Evolutionary conservation across 2,888 invertebrate genomes (phyloP).

Genomic region (Venustoraphidia nigricollis): DNA sequence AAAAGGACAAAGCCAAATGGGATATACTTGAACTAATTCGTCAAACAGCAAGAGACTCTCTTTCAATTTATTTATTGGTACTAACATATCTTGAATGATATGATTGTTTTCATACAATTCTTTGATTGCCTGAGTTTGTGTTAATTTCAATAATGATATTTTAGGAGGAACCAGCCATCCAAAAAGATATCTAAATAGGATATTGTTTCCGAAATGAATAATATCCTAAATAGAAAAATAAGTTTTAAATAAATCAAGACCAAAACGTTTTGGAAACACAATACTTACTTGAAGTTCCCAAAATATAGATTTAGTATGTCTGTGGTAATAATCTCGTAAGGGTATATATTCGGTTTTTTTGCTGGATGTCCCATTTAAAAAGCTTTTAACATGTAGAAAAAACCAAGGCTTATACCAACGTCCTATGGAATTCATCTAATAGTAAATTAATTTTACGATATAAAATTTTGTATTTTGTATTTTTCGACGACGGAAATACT

Average conservation of each 20-base stretch:
- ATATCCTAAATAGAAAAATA: conserved; percentile 42
- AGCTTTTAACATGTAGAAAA: conserved; percentile 55
- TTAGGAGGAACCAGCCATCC: conserved; percentile 79
- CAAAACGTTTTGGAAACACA: conserved; percentile 1
- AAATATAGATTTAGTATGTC: conserved; percentile 66
- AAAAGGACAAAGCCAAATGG: conserved; percentile 73
- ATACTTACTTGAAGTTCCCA: conserved; percentile 60
- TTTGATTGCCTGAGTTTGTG: conserved; percentile 52
- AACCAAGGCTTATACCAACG: conserved; percentile 75
- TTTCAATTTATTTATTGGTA: conserved; percentile 47
- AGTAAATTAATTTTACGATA: conserved; percentile 6
- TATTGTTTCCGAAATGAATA: conserved; percentile 66
- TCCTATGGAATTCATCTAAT: conserved; percentile 56
- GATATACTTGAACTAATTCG: conserved; percentile 56
- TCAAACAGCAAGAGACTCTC: conserved; percentile 48
- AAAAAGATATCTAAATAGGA: conserved; percentile 51
- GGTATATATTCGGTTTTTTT: conserved; percentile 54
- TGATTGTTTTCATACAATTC: conserved; percentile 61
- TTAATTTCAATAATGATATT: conserved; percentile 62
- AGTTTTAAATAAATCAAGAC: not conserved
- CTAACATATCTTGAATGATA: conserved; percentile 68
- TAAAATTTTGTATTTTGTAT: too few species aligned
- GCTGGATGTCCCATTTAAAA: conserved; percentile 24
- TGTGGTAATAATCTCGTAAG: conserved; percentile 64
- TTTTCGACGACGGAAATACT: too few species aligned